phyloP scores from a whole-genome alignment of 2,888 invertebrate species.

The Acrobasis repandana region DNA sequence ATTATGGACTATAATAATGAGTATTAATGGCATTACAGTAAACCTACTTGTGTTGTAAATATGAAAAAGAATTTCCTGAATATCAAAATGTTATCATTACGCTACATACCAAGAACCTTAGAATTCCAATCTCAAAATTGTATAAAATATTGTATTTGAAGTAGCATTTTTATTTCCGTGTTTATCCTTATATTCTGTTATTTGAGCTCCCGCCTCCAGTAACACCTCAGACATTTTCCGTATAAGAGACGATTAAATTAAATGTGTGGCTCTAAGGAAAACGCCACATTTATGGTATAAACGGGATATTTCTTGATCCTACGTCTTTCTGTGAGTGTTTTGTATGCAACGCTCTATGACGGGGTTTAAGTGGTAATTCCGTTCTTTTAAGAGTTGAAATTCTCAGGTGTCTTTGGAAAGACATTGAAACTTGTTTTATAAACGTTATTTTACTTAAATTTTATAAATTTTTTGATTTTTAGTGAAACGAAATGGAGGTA shows the following conservation, averaged over 20 bases:
- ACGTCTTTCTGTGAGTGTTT: conserved; percentile 33
- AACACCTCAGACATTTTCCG: conserved; percentile 42
- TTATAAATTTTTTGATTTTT: too few species aligned
- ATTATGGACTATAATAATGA: too few species aligned
- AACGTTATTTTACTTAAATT: background rate
- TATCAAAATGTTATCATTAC: background rate
- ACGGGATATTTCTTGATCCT: conserved; percentile 54
- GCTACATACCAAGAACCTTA: background rate
- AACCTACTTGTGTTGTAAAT: too few species aligned
- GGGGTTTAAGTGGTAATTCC: background rate
- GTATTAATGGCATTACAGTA: too few species aligned
- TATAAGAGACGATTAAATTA: conserved; percentile 57
- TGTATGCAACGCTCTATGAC: conserved; percentile 12
- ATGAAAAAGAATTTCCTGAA: background rate
- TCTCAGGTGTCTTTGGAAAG: background rate
- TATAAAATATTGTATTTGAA: conserved; percentile 9
- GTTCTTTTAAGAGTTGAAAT: background rate
- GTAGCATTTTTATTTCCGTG: conserved; percentile 31
- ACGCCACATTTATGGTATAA: conserved; percentile 53
- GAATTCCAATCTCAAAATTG: background rate
- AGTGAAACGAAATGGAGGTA: too few species aligned
- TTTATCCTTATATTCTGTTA: conserved; percentile 13
- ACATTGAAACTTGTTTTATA: background rate
- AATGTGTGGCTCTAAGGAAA: conserved; percentile 53
- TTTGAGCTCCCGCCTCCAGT: conserved; percentile 25